These are phyloP conservation scores for Dryomyza anilis DNA, from an alignment of 2,888 invertebrate species.

Conservation along the genomic window DNA sequence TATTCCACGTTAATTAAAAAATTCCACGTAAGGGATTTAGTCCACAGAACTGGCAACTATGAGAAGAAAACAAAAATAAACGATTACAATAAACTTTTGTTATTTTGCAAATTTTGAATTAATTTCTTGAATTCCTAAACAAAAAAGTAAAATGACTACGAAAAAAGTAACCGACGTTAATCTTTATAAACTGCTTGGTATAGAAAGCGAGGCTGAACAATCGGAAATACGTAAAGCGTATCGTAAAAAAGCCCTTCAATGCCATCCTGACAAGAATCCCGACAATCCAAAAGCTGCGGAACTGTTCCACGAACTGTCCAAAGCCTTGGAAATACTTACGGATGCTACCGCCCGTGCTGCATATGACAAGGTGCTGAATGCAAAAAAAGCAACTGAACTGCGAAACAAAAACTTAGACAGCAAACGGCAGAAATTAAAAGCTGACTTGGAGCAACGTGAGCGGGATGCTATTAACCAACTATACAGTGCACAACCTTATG, in stretches of 20 bases:
- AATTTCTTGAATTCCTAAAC: too few species aligned
- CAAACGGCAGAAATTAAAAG: slow-evolving; percentile 86
- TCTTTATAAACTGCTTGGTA: slow-evolving; percentile 74
- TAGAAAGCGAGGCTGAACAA: slow-evolving; percentile 69
- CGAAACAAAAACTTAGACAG: slow-evolving; percentile 79
- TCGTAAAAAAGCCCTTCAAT: slow-evolving; percentile 88
- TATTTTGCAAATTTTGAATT: too few species aligned
- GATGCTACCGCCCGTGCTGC: slow-evolving; percentile 81
- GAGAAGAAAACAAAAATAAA: too few species aligned
- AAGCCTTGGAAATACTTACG: slow-evolving; percentile 83
- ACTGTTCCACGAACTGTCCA: slow-evolving; percentile 83
- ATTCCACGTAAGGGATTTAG: too few species aligned
- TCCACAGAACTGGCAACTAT: too few species aligned
- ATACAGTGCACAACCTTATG: slow-evolving; percentile 53
- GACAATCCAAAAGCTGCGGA: slow-evolving; percentile 90
- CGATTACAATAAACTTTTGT: too few species aligned
- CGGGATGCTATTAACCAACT: slow-evolving; percentile 64
- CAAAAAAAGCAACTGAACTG: slow-evolving; percentile 80
- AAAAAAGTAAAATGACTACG: slow-evolving; percentile 39
- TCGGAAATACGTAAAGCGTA: slow-evolving; percentile 90
- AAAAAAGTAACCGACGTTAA: slow-evolving; percentile 66
- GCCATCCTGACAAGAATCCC: slow-evolving; percentile 98
- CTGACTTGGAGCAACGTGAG: slow-evolving; percentile 87
- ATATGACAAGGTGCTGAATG: slow-evolving; percentile 83
- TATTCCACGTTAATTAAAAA: too few species aligned